Conservation (phyloP, 2,113 vertebrate genomes). For the Pholis gunnellus region DNA sequence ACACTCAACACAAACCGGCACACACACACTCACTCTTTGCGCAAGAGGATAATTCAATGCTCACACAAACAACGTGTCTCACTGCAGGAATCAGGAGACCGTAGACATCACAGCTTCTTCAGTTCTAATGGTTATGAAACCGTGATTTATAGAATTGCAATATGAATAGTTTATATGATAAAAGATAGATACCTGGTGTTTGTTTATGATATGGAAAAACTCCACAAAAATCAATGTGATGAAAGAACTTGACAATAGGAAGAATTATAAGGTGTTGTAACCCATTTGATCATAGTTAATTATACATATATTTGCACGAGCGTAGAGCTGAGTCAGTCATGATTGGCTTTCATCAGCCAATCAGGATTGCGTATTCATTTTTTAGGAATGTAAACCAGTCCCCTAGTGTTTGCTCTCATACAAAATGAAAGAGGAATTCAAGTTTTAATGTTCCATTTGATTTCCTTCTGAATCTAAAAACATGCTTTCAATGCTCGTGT, state of each 20-base stretch:
- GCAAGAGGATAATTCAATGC: too few relatives aligned
- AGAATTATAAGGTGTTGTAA: neutral
- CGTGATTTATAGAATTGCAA: neutral
- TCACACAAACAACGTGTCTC: too few relatives aligned
- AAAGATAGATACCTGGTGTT: neutral
- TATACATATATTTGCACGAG: neutral
- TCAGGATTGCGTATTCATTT: slow-evolving; percentile 20
- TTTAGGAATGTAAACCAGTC: slow-evolving; percentile 18
- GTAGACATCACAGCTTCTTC: too few relatives aligned
- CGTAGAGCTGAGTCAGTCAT: neutral
- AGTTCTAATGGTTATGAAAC: too few relatives aligned
- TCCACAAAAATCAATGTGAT: neutral
- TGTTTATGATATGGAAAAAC: neutral
- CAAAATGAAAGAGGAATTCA: slow-evolving; percentile 32
- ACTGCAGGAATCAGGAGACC: too few relatives aligned
- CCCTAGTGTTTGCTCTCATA: slow-evolving; percentile 29
- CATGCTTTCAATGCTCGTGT: slow-evolving; percentile 18
- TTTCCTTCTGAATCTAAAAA: slow-evolving; percentile 16
- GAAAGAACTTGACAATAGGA: neutral
- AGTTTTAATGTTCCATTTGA: slow-evolving; percentile 49
- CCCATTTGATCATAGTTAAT: slow-evolving; percentile 5
- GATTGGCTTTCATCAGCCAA: slow-evolving; percentile 1
- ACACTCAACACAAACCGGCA: too few relatives aligned
- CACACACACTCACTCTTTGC: too few relatives aligned
- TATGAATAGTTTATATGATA: neutral